These are phyloP conservation scores for Helogale parvula DNA, from an alignment of 2,113 vertebrate genomes.

Conservation along the genomic window DNA sequence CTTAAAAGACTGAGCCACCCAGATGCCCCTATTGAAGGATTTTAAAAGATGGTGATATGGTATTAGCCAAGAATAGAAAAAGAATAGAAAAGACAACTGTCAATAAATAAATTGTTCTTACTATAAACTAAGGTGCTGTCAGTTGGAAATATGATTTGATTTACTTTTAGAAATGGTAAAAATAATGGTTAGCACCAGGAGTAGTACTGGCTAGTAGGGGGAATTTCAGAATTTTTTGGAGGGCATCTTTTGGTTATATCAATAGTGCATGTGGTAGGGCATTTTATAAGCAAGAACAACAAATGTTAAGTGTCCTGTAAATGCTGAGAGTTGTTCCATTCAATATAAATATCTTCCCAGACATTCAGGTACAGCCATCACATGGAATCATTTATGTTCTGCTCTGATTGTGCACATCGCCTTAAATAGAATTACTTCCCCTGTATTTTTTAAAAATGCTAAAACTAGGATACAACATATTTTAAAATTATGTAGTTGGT, in stretches of 20 bases:
- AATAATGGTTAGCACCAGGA: neutral
- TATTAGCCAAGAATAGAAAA: neutral
- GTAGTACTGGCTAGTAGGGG: neutral
- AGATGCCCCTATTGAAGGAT: neutral
- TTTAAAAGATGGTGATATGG: neutral
- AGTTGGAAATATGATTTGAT: neutral
- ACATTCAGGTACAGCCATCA: neutral
- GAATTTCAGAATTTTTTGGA: neutral
- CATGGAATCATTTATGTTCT: neutral
- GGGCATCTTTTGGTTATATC: neutral
- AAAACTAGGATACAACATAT: neutral
- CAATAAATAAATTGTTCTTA: neutral
- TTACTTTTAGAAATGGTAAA: neutral
- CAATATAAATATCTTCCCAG: neutral
- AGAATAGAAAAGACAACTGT: neutral
- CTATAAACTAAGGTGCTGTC: neutral
- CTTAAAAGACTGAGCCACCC: too few species aligned
- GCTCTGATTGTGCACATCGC: neutral
- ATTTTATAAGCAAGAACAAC: neutral
- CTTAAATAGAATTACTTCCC: neutral
- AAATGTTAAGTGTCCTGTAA: neutral
- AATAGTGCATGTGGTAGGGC: neutral
- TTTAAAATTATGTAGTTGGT: conserved; percentile 20
- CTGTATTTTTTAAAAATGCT: neutral
- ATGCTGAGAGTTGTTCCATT: neutral